Evolutionary conservation across 1,140 invertebrate genomes (phyloP).

Genomic region (Meteorus sp.): DNA sequence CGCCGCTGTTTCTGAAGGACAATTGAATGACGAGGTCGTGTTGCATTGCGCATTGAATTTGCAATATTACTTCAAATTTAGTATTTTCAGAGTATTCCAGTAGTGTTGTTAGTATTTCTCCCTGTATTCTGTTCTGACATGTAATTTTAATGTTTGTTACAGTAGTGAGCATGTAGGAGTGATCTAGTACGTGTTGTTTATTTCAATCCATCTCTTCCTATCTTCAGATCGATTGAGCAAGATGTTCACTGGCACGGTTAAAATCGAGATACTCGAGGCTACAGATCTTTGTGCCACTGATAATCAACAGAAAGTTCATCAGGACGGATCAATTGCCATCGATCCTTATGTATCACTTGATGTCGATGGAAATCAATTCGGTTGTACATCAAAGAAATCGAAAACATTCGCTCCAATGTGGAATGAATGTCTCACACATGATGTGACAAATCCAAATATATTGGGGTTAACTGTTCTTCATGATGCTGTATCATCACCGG

Average conservation of each 20-base stretch:
- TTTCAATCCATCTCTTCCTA: neutral
- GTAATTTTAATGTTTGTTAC: neutral
- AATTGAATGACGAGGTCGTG: constrained; percentile 24
- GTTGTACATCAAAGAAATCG: constrained; percentile 87
- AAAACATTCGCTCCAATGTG: constrained; percentile 94
- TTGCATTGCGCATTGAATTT: neutral
- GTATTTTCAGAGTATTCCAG: neutral
- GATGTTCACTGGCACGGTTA: constrained; percentile 97
- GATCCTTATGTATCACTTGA: constrained; percentile 97
- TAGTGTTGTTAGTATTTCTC: neutral
- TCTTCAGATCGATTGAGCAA: constrained; percentile 20
- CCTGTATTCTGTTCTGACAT: too few species aligned
- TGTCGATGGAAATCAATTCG: constrained; percentile 87
- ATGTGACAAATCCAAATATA: constrained; percentile 87
- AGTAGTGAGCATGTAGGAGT: too few species aligned
- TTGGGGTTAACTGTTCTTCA: constrained; percentile 98
- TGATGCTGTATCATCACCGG: constrained; percentile 95
- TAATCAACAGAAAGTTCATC: constrained; percentile 74
- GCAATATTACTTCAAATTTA: constrained; percentile 3
- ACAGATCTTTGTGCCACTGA: constrained; percentile 94
- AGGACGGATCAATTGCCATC: constrained; percentile 76
- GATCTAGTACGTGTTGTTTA: too few species aligned
- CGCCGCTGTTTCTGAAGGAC: constrained; percentile 23
- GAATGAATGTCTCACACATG: constrained; percentile 91
- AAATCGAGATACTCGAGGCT: constrained; percentile 96